Evolutionary conservation across 2,888 invertebrate genomes (phyloP), one percentile per base, ranked within the genome.

Genomic region (Megaustenia siamemsis): DNA sequence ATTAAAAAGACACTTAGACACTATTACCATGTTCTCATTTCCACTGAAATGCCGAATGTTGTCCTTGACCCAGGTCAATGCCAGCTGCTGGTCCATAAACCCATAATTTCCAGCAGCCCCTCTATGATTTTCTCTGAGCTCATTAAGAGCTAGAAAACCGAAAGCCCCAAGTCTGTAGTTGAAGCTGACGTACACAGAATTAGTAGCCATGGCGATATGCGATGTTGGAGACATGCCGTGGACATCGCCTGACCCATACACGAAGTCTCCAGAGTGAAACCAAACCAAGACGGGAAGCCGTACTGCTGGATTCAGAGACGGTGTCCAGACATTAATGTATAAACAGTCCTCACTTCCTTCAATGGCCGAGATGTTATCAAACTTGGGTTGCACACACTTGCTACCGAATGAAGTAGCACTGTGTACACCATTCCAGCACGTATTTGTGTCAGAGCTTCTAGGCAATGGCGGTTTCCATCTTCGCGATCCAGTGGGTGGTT

Each of bases 141-240:
- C 95, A 84, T 93, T 91, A 38, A 94, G 90, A 0, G 98, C 96
- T 77, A 98, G 94, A 93, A 98, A 98, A 5, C 98, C 98, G 86
- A 95, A 94, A 0, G 95, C 93, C 24, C 95, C 95, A 60, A 96
- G 94, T 90, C 98, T 95, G 94, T 97, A 97, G 92, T 97, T 97
- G 5, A 97, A 97, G 86, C 97, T 95, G 1, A 98, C 97, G 92
- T 97, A 97, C 12, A 98, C 96, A 1, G 97, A 96, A 92, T 97
- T 97, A 86, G 96, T 96, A 3, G 96, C 96, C 75, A 96, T 95
- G 0, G 97, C 96, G 87, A 97, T 96, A 68, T 96, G 95, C 0
- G 97, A 96, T 0, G 97, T 97, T 0, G 97, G 97, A 69, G 88
- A 87, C 75, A 90, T 89, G 10, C 87, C 87, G 3, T 88, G 89